Conservation (phyloP, 2,113 vertebrate species). For the Gracilinanus agilis region DNA sequence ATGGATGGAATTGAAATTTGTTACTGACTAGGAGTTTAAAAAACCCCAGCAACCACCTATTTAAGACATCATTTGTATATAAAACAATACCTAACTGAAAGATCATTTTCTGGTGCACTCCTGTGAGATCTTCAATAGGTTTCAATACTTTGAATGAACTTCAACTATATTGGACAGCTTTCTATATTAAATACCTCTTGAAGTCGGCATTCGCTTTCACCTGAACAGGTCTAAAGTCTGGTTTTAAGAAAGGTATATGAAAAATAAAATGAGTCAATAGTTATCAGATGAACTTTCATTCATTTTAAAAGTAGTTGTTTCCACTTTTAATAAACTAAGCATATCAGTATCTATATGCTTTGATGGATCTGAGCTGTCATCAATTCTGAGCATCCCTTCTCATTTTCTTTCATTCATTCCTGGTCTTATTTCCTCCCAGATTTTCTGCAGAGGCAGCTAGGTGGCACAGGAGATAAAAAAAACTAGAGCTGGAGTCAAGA, state of each 20-base stretch:
- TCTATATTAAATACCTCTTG: background rate
- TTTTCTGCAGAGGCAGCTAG: background rate
- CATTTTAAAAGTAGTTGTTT: background rate
- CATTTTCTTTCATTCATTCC: background rate
- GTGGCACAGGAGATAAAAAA: background rate
- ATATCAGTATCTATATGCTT: background rate
- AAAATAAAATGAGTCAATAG: constrained; percentile 33
- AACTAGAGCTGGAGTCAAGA: background rate
- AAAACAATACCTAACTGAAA: background rate
- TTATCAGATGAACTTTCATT: background rate
- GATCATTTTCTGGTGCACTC: background rate
- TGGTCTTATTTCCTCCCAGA: background rate
- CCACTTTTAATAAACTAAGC: background rate
- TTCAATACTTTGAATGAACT: background rate
- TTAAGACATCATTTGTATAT: constrained; percentile 37
- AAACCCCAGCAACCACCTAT: background rate
- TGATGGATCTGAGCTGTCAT: background rate
- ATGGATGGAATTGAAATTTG: background rate
- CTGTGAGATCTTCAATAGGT: background rate
- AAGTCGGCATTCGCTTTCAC: background rate
- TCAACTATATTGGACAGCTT: background rate
- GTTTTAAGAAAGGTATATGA: constrained; percentile 17
- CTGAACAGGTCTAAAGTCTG: background rate
- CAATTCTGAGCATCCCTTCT: background rate
- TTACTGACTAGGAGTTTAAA: background rate